Evolutionary conservation across 2,888 invertebrate genomes (phyloP).

Genomic region (Ormia ochracea): DNA sequence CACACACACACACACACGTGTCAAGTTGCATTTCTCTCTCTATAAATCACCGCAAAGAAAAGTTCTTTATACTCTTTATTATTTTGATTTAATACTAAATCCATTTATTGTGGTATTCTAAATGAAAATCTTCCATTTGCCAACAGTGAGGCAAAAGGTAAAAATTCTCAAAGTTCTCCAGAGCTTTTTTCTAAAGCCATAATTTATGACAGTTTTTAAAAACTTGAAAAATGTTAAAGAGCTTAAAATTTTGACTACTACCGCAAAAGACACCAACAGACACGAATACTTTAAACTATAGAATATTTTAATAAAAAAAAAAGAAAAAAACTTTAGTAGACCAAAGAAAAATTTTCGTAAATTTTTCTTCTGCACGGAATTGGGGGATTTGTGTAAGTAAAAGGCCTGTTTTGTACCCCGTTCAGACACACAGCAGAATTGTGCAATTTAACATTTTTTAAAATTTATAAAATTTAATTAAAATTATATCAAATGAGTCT

Average conservation of each 20-base stretch:
- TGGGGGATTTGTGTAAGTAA: too few species aligned
- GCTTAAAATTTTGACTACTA: conserved; percentile 26
- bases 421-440: too few species aligned
- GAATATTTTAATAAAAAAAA: too few species aligned
- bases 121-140: background rate
- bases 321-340: too few species aligned
- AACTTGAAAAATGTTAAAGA: conserved; percentile 42
- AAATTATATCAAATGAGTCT: too few species aligned
- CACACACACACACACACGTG: background rate
- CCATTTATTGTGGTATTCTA: conserved; percentile 9
- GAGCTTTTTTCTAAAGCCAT: conserved; percentile 23
- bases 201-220: conserved; percentile 53
- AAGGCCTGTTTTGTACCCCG: too few species aligned
- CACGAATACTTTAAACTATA: background rate
- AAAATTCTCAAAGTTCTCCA: background rate
- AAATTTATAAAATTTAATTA: too few species aligned
- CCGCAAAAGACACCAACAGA: background rate
- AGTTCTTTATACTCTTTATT: background rate
- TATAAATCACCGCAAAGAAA: conserved; percentile 54
- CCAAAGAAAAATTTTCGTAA: too few species aligned
- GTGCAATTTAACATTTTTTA: too few species aligned
- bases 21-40: background rate
- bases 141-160: background rate
- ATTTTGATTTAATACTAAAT: background rate
- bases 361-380: too few species aligned